Base-by-base conservation (phyloP, 2,888 invertebrate species). In the Hoplodrina ambigua region DNA sequence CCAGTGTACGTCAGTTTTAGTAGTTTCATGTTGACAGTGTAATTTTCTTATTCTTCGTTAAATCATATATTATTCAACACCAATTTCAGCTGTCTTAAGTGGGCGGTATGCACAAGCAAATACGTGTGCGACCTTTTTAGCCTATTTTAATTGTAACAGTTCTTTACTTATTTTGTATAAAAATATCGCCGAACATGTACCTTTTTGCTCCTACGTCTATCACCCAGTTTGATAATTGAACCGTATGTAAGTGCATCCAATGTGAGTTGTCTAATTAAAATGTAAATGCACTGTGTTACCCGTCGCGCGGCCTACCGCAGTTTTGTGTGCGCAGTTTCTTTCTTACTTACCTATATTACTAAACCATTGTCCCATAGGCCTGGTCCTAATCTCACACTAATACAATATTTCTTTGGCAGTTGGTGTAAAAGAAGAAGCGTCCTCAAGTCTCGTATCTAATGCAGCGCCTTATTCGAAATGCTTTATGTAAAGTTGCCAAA, bases 381-480 rank as follows among this genome's bases (percentile, higher is more conserved):
- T 54, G 10, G 19, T 41, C 0, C 15, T 33, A 25, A 25, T 62
- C 6, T 54, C 49, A 37, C 19, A 62, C 20, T 76, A 63, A 79
- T 20, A 60, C 2, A 64, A 5, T 59, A 57, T 69, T 77, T 78
- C 20, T 81, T 78, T 81, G 77, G 61, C 91, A 94, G 94, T 93
- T 89, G 94, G 94, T 11, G 93, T 94, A 0, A 94, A 94, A 76
- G 95, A 94, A 84, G 95, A 95, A 85, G 85, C 92, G 1, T 87
- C 92, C 0, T 86, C 93, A 58, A 91, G 90, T 82, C 88, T 94
- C 67, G 85, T 94, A 65, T 89, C 92, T 50, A 95, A 94, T 78
- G 91, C 92, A 68, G 90, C 91, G 52, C 87, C 92, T 20, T 94
- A 94, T 87, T 93, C 94, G n/a, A 95, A 95, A 89, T 94, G 94